Conservation (phyloP, 2,888 invertebrate species). For the Drosophila glabriapex region DNA sequence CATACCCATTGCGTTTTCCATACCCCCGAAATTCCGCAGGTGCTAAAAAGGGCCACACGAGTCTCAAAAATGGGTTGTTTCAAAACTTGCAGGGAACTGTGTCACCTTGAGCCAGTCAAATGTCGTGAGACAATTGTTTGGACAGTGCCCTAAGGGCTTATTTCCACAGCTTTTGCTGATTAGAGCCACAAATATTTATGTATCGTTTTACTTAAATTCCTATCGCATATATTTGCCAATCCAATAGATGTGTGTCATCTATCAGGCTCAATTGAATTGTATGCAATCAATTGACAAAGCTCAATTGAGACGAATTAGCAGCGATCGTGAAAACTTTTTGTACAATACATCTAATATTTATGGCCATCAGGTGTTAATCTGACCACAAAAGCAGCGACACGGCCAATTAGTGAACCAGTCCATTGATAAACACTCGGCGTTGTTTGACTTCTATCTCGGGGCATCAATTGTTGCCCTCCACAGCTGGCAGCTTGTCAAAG, state of each 20-base stretch:
- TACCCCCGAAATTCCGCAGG: background rate
- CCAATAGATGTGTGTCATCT: conserved; percentile 21
- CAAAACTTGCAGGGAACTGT: conserved; percentile 1
- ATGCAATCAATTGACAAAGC: conserved; percentile 53
- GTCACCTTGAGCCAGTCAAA: conserved; percentile 13
- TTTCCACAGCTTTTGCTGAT: conserved; percentile 24
- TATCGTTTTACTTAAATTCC: conserved; percentile 37
- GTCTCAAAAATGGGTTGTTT: background rate
- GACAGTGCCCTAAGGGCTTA: conserved; percentile 9
- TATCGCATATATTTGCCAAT: conserved; percentile 49
- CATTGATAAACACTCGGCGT: conserved; percentile 22
- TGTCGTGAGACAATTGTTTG: conserved; percentile 12
- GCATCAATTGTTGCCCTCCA: conserved; percentile 15
- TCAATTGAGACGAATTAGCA: conserved; percentile 57
- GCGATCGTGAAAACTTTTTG: conserved; percentile 48
- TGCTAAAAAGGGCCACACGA: background rate
- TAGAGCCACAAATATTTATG: conserved; percentile 24
- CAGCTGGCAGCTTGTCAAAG: conserved; percentile 71
- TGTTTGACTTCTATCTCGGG: conserved; percentile 30
- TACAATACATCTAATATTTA: conserved; percentile 14
- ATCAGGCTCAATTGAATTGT: conserved; percentile 56
- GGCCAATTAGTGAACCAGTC: conserved; percentile 28
- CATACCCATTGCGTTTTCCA: conserved; percentile 11
- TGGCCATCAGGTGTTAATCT: conserved; percentile 25
- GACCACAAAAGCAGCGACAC: conserved; percentile 8